These are phyloP conservation scores for Ariopsis seemanni DNA, from an alignment of 2,113 vertebrate species.

Conservation along the genomic window DNA sequence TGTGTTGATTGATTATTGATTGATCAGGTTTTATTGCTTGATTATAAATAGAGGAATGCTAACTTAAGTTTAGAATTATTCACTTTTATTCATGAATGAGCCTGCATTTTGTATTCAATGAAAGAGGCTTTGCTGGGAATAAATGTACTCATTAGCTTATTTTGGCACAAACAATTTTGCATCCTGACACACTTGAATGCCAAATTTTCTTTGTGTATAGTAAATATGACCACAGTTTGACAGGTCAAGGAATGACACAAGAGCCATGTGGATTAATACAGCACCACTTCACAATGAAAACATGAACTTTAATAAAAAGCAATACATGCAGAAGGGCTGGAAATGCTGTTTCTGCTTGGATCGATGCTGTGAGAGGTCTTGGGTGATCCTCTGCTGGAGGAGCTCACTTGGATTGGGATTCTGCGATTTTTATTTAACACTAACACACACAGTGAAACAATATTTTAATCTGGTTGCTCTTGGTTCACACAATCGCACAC, in stretches of 20 bases:
- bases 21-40: neutral
- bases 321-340: neutral
- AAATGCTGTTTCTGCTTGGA: neutral
- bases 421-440: neutral
- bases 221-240: neutral
- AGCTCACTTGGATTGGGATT: neutral
- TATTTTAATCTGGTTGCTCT: neutral
- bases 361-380: neutral
- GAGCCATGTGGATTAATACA: neutral
- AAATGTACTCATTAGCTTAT: neutral
- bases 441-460: neutral
- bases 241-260: neutral
- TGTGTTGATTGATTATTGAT: neutral
- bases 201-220: neutral
- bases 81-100: neutral
- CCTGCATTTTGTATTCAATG: slow-evolving; percentile 1
- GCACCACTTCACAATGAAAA: slow-evolving; percentile 5
- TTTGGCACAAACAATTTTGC: neutral
- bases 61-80: neutral
- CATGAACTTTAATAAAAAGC: neutral
- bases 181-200: neutral
- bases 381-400: neutral
- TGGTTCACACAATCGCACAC: neutral
- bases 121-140: slow-evolving; percentile 14
- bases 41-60: neutral